phyloP scores from a whole-genome alignment of 2,888 invertebrate genomes.

The Pollenia amentaria region DNA sequence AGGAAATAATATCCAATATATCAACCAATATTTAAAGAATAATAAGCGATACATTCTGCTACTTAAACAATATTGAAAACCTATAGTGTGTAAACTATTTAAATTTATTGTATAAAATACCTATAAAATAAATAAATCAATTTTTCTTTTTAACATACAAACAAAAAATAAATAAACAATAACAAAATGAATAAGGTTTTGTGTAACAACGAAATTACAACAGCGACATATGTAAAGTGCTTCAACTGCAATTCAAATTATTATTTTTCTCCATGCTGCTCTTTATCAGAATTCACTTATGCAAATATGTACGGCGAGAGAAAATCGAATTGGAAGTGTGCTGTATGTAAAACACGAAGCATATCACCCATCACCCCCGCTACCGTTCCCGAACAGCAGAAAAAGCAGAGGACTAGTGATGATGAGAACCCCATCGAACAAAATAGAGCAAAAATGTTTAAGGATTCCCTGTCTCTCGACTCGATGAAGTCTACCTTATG shows the following conservation, averaged over 20 bases:
- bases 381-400: neutral
- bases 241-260: neutral
- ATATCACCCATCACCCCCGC: neutral
- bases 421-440: neutral
- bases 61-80: too few species aligned
- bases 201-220: neutral
- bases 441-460: neutral
- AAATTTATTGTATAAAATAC: neutral
- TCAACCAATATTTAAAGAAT: neutral
- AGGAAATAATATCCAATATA: neutral
- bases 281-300: neutral
- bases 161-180: neutral
- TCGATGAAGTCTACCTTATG: neutral
- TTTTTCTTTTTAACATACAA: neutral
- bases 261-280: neutral
- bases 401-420: neutral
- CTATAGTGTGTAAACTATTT: too few species aligned
- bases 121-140: neutral
- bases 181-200: neutral
- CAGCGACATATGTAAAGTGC: neutral
- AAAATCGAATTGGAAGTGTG: neutral
- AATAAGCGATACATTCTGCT: neutral
- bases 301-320: neutral
- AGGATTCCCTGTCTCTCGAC: neutral
- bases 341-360: neutral